Evolutionary conservation across 2,888 invertebrate genomes (phyloP).

Genomic region (Gastracanthus pulcherrimus): DNA sequence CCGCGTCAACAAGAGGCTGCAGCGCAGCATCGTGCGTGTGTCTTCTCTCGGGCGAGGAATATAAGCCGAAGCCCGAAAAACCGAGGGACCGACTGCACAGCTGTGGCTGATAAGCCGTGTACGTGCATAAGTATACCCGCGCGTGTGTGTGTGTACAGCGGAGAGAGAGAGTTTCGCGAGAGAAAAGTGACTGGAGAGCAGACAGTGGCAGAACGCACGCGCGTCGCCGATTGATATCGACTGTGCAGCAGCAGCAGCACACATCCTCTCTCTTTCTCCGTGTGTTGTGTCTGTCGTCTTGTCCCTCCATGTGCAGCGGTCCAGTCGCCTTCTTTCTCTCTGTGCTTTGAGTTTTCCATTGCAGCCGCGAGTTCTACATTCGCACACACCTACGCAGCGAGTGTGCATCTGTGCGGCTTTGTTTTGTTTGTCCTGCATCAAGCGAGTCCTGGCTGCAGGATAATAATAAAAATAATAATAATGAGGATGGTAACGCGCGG

Average conservation of each 20-base stretch:
- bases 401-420: background rate
- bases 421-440: background rate
- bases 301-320: no score
- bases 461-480: no score
- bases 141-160: background rate
- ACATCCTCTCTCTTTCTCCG: no score
- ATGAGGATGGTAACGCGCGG: no score
- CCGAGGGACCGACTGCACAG: background rate
- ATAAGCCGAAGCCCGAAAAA: background rate
- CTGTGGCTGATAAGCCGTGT: background rate
- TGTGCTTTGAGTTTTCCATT: no score
- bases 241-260: background rate
- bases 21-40: background rate
- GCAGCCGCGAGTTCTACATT: no score
- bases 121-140: background rate
- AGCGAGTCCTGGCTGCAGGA: no score
- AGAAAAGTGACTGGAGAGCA: background rate
- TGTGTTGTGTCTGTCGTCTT: no score
- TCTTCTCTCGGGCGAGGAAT: background rate
- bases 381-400: no score
- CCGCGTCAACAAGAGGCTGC: background rate
- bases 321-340: no score
- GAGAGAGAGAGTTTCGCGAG: background rate
- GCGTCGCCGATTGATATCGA: constrained; percentile 1
- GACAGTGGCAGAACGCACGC: background rate